phyloP scores from a whole-genome alignment of 2,888 invertebrate species.

The Deilephila porcellus region DNA sequence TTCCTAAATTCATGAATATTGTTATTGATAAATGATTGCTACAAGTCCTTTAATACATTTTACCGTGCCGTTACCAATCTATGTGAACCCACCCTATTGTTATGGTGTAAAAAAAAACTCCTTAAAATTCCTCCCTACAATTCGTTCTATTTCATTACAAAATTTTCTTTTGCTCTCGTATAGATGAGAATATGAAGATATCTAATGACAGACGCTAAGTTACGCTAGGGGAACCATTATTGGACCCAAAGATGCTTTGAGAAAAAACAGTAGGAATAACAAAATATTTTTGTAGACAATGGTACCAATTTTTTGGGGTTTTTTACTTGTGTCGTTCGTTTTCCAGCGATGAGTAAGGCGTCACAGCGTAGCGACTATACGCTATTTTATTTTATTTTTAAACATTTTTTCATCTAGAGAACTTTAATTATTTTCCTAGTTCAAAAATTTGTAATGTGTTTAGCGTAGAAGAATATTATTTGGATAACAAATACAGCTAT shows the following conservation, averaged over 20 bases:
- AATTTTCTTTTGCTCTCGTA: neutral
- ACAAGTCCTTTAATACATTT: conserved; percentile 7
- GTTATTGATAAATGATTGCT: conserved; percentile 19
- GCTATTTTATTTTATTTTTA: conserved; percentile 59
- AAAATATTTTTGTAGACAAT: neutral
- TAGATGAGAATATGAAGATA: conserved; percentile 44
- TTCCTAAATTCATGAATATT: neutral
- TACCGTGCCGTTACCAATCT: conserved; percentile 10
- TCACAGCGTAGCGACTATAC: conserved; percentile 66
- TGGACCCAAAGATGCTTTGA: conserved; percentile 8
- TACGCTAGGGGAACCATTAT: conserved; percentile 14
- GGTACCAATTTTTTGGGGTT: neutral
- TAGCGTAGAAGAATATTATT: conserved; percentile 83
- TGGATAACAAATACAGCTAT: conserved; percentile 75
- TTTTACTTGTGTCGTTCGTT: conserved; percentile 53
- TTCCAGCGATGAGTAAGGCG: conserved; percentile 66
- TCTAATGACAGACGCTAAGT: conserved; percentile 31
- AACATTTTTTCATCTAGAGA: conserved; percentile 65
- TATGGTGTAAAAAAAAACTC: conserved; percentile 13
- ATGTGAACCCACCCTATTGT: conserved; percentile 1
- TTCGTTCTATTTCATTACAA: conserved; percentile 5
- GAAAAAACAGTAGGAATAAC: neutral
- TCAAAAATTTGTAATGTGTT: conserved; percentile 76
- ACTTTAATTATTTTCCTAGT: conserved; percentile 66
- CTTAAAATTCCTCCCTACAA: neutral